phyloP scores from a whole-genome alignment of 2,888 invertebrate genomes.

The Synergus itoensis region DNA sequence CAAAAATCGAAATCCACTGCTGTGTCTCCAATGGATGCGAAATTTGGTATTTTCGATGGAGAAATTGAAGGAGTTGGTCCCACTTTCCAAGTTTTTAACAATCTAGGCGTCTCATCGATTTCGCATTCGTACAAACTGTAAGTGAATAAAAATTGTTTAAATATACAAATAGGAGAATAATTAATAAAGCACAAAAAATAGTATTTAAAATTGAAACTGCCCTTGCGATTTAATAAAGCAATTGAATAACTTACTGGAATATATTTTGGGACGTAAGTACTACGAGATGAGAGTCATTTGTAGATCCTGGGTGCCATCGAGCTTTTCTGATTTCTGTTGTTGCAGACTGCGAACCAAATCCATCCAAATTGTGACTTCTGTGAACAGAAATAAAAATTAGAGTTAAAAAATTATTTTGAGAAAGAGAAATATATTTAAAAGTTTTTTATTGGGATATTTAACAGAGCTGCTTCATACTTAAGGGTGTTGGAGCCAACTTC shows the following conservation, averaged over 20 bases:
- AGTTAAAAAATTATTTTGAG: neutral
- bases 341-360: conserved; percentile 82
- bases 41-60: conserved; percentile 71
- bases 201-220: neutral
- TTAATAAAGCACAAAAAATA: neutral
- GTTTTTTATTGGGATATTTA: too few species aligned
- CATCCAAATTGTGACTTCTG: conserved; percentile 88
- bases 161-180: neutral
- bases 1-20: conserved; percentile 93
- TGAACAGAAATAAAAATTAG: conserved; percentile 45
- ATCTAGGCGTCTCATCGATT: conserved; percentile 71
- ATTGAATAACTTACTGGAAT: conserved; percentile 82
- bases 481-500: too few species aligned
- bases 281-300: conserved; percentile 86
- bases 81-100: conserved; percentile 79
- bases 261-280: conserved; percentile 92
- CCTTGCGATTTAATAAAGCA: too few species aligned
- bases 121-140: conserved; percentile 76
- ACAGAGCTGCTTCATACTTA: too few species aligned
- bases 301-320: conserved; percentile 93
- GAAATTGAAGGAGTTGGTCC: conserved; percentile 76
- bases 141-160: conserved; percentile 3
- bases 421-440: neutral
- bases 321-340: conserved; percentile 86
- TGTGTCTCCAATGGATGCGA: conserved; percentile 87